Evolutionary conservation across 2,888 invertebrate genomes (phyloP).

Genomic region (Scaptomyza flava): DNA sequence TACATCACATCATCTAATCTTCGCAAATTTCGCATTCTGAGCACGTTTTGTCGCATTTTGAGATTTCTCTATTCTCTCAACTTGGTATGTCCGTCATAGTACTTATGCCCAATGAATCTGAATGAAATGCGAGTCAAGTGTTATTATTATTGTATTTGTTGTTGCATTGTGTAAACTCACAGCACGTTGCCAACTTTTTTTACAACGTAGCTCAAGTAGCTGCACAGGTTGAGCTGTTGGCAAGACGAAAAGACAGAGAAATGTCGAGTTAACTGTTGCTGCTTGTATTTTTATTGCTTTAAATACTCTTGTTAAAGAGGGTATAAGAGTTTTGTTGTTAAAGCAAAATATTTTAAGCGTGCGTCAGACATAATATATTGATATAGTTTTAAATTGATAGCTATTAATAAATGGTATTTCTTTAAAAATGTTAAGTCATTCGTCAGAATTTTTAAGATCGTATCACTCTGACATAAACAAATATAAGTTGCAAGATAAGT

Average conservation of each 20-base stretch:
- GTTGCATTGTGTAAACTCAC: constrained; percentile 10
- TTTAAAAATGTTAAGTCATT: no score
- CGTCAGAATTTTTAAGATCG: no score
- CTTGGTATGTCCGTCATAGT: constrained; percentile 18
- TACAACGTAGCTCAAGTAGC: constrained; percentile 31
- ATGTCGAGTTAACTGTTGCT: constrained; percentile 27
- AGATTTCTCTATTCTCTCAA: constrained; percentile 16
- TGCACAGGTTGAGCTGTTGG: constrained; percentile 8
- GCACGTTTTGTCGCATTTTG: constrained; percentile 35
- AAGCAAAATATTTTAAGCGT: no score
- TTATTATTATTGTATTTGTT: constrained; percentile 1
- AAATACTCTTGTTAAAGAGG: neutral
- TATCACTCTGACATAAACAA: neutral
- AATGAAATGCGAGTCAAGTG: constrained; percentile 50
- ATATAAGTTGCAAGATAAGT: neutral
- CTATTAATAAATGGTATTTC: no score
- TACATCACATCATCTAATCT: neutral
- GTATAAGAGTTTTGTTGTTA: neutral
- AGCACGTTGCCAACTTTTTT: constrained; percentile 45
- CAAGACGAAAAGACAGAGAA: neutral
- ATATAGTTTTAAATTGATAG: no score
- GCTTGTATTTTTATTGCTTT: neutral
- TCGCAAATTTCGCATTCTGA: constrained; percentile 19
- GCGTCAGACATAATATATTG: no score
- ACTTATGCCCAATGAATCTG: constrained; percentile 31